Evolutionary conservation across 1,140 invertebrate genomes (phyloP), one percentile per base, ranked within the genome.

Genomic region (Aphelinus certus): DNA sequence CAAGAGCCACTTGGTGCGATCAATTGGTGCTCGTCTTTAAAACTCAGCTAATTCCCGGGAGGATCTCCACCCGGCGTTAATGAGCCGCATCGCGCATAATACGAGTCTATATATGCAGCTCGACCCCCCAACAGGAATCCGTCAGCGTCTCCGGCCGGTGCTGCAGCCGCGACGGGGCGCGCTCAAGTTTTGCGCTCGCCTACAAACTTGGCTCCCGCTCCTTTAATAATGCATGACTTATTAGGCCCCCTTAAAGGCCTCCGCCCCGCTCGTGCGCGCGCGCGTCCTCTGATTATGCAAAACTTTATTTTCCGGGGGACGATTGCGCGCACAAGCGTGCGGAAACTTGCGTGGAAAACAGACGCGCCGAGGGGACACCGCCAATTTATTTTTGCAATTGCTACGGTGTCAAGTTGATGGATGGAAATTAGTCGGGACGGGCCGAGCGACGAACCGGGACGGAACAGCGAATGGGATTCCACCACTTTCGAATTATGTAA

Each of bases 181-280:
- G 55, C 45, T 49, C 60, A 58, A 55, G 63, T 47, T 62, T 48
- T 56, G 65, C 45, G 42, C 42, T n/a, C 64, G 60, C 72, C 63
- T 57, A 55, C 9, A 43, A 53, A 7, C 42, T 46, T 55, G 46
- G 62, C 64, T 53, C 56, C 55, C 58, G 72, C 56, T 49, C 68
- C 66, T 75, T 78, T 57, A 68, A 68, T 68, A 68, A 68, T 68
- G 66, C 66, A 68, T 68, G 66, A 57, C 66, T 68, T 68, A 68
- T 57, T 68, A 57, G 66, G 43, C 53, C 60, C 3, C 5, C 7
- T 57, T 57, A 48, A 68, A 68, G 57, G 66, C 64, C 64, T 53
- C 9, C 9, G 4, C 51, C 51, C 4, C 51, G 51, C 9, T 9
- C 51, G 51, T 53, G 7, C 62, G 2, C 65, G 51, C 42, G 48